phyloP scores from a whole-genome alignment of 2,888 invertebrate species.

The Ophioninae sp. region DNA sequence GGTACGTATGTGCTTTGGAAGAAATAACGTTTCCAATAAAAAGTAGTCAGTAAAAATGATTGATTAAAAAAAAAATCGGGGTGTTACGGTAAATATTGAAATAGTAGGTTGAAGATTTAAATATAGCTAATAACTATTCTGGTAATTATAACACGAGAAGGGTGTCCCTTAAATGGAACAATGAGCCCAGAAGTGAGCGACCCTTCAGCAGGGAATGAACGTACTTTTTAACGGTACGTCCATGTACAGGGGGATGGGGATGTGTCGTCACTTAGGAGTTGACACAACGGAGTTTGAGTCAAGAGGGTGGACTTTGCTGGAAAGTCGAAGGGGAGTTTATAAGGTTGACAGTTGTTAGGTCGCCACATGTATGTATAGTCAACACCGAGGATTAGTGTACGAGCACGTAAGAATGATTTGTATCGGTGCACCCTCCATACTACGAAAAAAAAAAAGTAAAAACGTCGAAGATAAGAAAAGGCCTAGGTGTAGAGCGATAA shows the following conservation, averaged over 20 bases:
- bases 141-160: background rate
- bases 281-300: conserved; percentile 12
- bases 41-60: too few species aligned
- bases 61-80: too few species aligned
- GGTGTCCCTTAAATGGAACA: background rate
- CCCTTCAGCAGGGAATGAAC: background rate
- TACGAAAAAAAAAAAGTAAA: conserved; percentile 1
- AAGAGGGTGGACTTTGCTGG: conserved; percentile 15
- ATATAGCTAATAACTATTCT: background rate
- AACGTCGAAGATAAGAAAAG: conserved; percentile 60
- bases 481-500: conserved; percentile 56
- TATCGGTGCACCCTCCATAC: conserved; percentile 10
- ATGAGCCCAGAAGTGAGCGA: background rate
- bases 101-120: background rate
- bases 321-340: conserved; percentile 46
- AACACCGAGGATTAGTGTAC: background rate
- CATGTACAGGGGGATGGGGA: background rate
- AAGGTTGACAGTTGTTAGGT: conserved; percentile 34
- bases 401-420: conserved; percentile 13
- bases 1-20: too few species aligned
- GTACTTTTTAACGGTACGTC: background rate
- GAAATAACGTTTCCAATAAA: too few species aligned
- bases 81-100: background rate
- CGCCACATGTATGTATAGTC: background rate
- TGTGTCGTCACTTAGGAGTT: background rate